Evolutionary conservation across 2,113 vertebrate species (phyloP), one percentile per base, ranked within the genome.

Genomic region (Pardalotus punctatus): DNA sequence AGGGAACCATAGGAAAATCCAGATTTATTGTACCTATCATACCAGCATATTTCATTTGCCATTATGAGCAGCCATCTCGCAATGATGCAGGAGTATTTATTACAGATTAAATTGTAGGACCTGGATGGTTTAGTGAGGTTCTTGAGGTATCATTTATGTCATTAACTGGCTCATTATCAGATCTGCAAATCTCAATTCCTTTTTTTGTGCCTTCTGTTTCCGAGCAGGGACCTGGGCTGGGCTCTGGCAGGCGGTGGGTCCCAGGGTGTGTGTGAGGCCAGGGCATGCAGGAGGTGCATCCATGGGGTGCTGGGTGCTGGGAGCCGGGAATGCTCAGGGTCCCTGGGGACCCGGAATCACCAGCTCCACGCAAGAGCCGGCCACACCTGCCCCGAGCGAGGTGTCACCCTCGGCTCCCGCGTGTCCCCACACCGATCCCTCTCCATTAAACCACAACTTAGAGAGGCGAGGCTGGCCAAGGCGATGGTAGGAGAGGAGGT

Each of bases 21-120:
- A 99, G 99, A 99, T 99, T 99, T 99, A 99, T 99, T 99, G 99
- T 99, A 99, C 99, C 99, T 99, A 99, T 99, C 99, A 99, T 99
- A 99, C 99, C 99, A 99, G 99, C 99, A 99, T 99, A 99, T 99
- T 99, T 99, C 99, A 99, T 99, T 99, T 99, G 99, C 99, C 99
- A 99, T 99, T 99, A 99, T 99, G 99, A 99, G 98, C 98, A 99
- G 99, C 99, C 99, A 99, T 99, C 98, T 98, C 99, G 97, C 99
- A 99, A 99, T 99, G 99, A 99, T 99, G 99, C 99, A 98, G 98
- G 98, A 99, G 99, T 99, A 99, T 99, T 99, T 99, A 99, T 99
- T 99, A 99, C 99, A 99, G 99, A 99, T 99, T 99, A 99, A 99
- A 99, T 99, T 99, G 99, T 99, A 98, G 98, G 98, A 99, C 99